Percentiles rank a stretch among this genome's conserved stretches.
These are phyloP conservation scores for Cynaeus angustus DNA, from an alignment of 2,888 invertebrate species.

Conservation along the genomic window DNA sequence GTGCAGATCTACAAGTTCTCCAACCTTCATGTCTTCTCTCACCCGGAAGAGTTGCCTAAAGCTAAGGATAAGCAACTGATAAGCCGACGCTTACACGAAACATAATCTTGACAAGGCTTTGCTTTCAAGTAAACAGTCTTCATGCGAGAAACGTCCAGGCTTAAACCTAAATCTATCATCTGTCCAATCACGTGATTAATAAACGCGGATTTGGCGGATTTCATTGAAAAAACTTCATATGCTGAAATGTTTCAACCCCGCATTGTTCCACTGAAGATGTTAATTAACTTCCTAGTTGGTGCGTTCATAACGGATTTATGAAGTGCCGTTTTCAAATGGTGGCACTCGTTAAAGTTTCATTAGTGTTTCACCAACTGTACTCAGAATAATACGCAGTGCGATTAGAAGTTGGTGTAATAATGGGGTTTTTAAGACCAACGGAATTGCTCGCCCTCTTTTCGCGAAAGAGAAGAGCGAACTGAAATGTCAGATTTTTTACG, in stretches of 20 bases:
- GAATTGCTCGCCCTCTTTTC: neutral
- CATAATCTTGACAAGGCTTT: constrained; percentile 35
- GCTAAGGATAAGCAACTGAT: constrained; percentile 36
- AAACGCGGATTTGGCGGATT: constrained; percentile 1
- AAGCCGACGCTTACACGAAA: constrained; percentile 32
- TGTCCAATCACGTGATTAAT: constrained; percentile 29
- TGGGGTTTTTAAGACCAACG: constrained; percentile 28
- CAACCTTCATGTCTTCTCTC: neutral
- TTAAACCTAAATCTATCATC: constrained; percentile 26
- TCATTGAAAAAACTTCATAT: neutral
- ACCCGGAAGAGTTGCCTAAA: constrained; percentile 5
- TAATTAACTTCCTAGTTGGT: constrained; percentile 20
- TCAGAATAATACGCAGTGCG: constrained; percentile 25
- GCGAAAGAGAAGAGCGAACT: neutral
- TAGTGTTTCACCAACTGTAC: constrained; percentile 36
- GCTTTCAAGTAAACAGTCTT: constrained; percentile 23
- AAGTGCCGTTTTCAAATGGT: constrained; percentile 29
- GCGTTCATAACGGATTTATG: constrained; percentile 30
- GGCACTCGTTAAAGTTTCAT: constrained; percentile 39
- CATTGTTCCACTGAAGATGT: constrained; percentile 14
- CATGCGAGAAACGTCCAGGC: constrained; percentile 4
- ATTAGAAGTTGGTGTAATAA: constrained; percentile 33
- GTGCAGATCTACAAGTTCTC: neutral
- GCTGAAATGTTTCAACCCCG: neutral
- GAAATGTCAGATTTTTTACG: constrained; percentile 17